Conservation (phyloP, 23 tunicate species). For the Corella eumyota region DNA sequence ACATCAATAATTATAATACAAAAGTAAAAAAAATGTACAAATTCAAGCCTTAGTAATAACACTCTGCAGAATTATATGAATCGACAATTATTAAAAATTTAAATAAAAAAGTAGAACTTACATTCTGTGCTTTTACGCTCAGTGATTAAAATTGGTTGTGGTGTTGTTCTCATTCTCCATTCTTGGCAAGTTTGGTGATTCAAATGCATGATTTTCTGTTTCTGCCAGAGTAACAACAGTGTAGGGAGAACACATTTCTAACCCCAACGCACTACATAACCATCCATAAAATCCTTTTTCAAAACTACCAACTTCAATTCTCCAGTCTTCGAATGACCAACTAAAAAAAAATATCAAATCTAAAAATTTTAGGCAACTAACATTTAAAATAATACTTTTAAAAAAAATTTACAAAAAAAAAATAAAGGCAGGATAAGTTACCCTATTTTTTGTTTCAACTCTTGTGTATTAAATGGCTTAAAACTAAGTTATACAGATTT, state of each 20-base stretch:
- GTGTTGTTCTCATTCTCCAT: too few relatives aligned
- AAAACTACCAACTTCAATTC: conserved; percentile 60
- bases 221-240: conserved; percentile 56
- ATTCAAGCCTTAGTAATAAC: too few relatives aligned
- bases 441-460: neutral
- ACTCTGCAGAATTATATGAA: too few relatives aligned
- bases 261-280: conserved; percentile 36
- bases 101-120: too few relatives aligned
- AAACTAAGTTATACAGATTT: neutral
- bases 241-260: conserved; percentile 83
- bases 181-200: too few relatives aligned
- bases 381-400: neutral
- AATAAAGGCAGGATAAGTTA: too few relatives aligned
- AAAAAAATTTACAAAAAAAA: neutral
- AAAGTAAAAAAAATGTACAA: too few relatives aligned
- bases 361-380: neutral
- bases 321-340: conserved; percentile 51
- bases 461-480: neutral
- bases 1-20: too few relatives aligned
- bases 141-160: too few relatives aligned
- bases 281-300: conserved; percentile 93
- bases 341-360: neutral
- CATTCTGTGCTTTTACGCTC: too few relatives aligned
- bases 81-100: too few relatives aligned
- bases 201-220: conserved; percentile 33